These are phyloP conservation scores for Drosophila setifemur DNA, from an alignment of 1,140 invertebrate genomes.

Conservation along the genomic window DNA sequence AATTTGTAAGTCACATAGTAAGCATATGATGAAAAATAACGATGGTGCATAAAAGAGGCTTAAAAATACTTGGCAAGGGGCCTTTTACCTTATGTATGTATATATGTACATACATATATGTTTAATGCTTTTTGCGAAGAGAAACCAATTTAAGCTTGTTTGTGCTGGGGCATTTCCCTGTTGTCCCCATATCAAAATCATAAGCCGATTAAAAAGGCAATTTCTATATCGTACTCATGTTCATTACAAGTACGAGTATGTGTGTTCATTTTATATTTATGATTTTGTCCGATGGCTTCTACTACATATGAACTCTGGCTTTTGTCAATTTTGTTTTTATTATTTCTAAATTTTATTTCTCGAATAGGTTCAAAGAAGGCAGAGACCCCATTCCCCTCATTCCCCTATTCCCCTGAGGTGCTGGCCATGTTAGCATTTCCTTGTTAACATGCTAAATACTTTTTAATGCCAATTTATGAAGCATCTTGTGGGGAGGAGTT, in stretches of 20 bases:
- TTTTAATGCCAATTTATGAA: constrained; percentile 71
- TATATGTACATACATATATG: constrained; percentile 1
- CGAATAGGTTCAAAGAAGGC: not conserved
- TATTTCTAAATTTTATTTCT: constrained; percentile 40
- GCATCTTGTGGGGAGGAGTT: not conserved
- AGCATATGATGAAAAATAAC: not conserved
- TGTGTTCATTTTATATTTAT: constrained; percentile 14
- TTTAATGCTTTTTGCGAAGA: constrained; percentile 32
- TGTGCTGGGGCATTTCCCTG: constrained; percentile 23
- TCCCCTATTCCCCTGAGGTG: not conserved
- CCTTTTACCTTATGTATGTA: not conserved
- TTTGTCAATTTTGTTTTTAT: constrained; percentile 58
- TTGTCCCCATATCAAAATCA: constrained; percentile 45
- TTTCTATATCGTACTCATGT: constrained; percentile 39
- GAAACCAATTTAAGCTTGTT: constrained; percentile 49
- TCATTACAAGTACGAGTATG: constrained; percentile 4
- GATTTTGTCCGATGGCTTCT: constrained; percentile 17
- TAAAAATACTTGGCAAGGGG: constrained; percentile 6
- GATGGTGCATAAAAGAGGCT: constrained; percentile 2
- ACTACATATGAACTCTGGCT: constrained; percentile 49
- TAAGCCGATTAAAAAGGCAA: constrained; percentile 55
- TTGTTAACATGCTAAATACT: constrained; percentile 78
- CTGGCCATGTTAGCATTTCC: constrained; percentile 23
- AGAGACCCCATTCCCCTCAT: not conserved
- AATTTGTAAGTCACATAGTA: not conserved